Conservation (phyloP, 2,888 invertebrate genomes). For the Octonoba sinensis region DNA sequence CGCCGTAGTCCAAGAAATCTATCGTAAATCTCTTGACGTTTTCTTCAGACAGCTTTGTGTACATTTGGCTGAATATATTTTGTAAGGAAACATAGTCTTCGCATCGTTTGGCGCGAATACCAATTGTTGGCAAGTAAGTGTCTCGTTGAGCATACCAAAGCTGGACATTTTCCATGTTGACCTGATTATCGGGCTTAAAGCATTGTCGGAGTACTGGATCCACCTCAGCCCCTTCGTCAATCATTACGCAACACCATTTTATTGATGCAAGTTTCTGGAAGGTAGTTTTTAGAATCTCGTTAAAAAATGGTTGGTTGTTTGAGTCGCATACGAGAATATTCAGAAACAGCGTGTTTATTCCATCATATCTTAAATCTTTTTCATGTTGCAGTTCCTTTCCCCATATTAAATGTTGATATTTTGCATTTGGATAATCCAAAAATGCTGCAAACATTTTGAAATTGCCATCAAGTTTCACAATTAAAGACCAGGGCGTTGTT, state of each 20-base stretch:
- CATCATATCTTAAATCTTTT: slow-evolving; percentile 1
- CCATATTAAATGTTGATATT: slow-evolving; percentile 1
- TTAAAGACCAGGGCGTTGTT: slow-evolving; percentile 33
- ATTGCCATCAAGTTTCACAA: slow-evolving; percentile 4
- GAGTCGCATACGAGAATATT: slow-evolving; percentile 12
- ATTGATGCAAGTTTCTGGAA: slow-evolving; percentile 27
- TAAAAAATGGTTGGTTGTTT: background rate
- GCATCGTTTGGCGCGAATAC: slow-evolving; percentile 38
- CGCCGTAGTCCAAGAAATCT: slow-evolving; percentile 51
- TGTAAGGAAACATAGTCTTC: slow-evolving; percentile 41
- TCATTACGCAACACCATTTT: slow-evolving; percentile 27
- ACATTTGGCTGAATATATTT: slow-evolving; percentile 50
- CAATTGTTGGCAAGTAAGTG: slow-evolving; percentile 21
- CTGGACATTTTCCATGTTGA: background rate
- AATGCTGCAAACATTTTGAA: slow-evolving; percentile 34
- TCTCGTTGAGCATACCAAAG: slow-evolving; percentile 19
- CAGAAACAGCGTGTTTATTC: slow-evolving; percentile 42
- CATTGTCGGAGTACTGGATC: background rate
- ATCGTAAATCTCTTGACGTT: slow-evolving; percentile 26
- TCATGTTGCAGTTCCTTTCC: background rate
- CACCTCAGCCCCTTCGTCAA: background rate
- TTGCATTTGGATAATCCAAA: slow-evolving; percentile 20
- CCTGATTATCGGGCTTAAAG: background rate
- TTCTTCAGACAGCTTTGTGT: slow-evolving; percentile 10
- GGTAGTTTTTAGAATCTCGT: slow-evolving; percentile 21